Evolutionary conservation across 2,797 vertebrate species (phyloP).

Genomic region (Staurois parvus): DNA sequence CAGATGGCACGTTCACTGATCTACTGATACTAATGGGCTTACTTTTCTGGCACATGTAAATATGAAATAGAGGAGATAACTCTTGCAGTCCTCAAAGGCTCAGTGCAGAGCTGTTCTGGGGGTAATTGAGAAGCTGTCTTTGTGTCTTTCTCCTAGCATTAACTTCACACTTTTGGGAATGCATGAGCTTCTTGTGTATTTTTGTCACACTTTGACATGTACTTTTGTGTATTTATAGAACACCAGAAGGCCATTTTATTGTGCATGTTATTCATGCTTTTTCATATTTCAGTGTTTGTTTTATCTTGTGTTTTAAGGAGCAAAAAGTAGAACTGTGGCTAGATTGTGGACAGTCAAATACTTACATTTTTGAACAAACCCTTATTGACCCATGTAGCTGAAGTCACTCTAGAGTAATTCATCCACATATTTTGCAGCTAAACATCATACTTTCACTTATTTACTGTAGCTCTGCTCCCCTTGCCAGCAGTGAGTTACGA

Average conservation of each 20-base stretch:
- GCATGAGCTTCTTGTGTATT: not conserved
- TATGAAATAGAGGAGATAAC: slow-evolving; percentile 10
- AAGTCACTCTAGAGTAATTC: too few relatives aligned
- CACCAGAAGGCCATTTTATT: not conserved
- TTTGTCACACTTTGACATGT: not conserved
- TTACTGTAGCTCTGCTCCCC: too few relatives aligned
- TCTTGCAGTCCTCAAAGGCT: slow-evolving; percentile 13
- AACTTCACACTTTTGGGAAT: not conserved
- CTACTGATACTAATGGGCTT: not conserved
- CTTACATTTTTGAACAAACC: too few relatives aligned
- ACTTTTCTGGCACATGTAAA: slow-evolving; percentile 12
- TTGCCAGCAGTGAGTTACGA: too few relatives aligned
- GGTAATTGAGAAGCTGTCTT: not conserved
- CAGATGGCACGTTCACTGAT: not conserved
- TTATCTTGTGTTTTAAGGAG: too few relatives aligned
- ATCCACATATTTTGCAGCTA: too few relatives aligned
- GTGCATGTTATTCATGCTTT: not conserved
- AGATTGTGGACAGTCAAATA: too few relatives aligned
- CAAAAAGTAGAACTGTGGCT: too few relatives aligned
- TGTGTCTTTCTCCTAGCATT: not conserved
- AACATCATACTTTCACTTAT: too few relatives aligned
- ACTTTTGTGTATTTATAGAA: not conserved
- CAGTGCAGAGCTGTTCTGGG: not conserved
- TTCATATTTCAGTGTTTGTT: not conserved
- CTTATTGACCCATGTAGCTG: too few relatives aligned